A percentile compares a stretch with the other conserved stretches of the same genome.
Conservation (phyloP, 2,797 vertebrate genomes). For the Aphelocoma californica region DNA sequence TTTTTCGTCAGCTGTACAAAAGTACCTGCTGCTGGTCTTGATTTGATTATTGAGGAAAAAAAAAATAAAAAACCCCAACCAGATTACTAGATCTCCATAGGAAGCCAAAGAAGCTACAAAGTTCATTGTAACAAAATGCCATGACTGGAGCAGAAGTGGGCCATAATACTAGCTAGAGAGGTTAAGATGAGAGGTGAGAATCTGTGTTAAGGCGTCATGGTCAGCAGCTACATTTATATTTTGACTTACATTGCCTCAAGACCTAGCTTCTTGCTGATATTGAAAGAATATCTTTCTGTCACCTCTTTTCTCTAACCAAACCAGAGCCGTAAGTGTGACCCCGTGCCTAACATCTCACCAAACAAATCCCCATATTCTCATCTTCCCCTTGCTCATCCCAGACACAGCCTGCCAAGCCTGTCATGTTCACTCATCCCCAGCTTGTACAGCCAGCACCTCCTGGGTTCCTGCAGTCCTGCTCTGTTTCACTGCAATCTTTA, state of each 20-base stretch:
- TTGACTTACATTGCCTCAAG: neutral
- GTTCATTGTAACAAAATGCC: neutral
- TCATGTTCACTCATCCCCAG: neutral
- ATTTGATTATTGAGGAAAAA: neutral
- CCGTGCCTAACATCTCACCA: neutral
- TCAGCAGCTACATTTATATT: neutral
- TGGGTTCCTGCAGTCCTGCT: neutral
- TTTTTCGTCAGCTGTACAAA: neutral
- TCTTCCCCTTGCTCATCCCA: neutral
- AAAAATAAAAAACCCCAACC: accelerated
- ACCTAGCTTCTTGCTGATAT: neutral
- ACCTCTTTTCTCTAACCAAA: neutral
- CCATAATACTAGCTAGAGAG: neutral
- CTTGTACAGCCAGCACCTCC: accelerated
- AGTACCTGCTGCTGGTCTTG: neutral
- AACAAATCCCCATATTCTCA: neutral
- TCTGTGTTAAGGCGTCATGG: neutral
- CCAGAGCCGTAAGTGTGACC: neutral
- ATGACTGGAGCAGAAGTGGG: neutral
- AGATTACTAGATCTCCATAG: neutral
- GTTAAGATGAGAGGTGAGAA: neutral
- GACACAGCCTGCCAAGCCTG: neutral
- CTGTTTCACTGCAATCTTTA: neutral
- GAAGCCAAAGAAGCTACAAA: neutral
- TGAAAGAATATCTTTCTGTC: neutral